Base-by-base conservation (phyloP, 2,888 invertebrate genomes). In the Leucoma salicis region DNA sequence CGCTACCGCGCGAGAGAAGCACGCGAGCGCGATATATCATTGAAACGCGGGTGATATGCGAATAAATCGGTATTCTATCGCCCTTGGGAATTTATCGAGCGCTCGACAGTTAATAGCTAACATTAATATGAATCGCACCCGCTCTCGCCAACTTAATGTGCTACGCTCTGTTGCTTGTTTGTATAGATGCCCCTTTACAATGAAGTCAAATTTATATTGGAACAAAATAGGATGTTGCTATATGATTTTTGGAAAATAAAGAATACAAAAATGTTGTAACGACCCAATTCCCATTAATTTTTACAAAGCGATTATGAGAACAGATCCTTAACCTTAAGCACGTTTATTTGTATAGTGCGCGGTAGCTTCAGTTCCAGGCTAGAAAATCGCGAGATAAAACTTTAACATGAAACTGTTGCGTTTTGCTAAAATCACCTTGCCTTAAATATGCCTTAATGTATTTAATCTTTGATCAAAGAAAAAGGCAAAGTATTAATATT, bases 51-150 rank as follows among this genome's bases (percentile, higher is more conserved):
- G 47, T 63, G 65, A 66, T 70, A 68, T 69, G 66, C 66, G 69
- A 70, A 75, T 70, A 75, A 80, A 80, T 78, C 74, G 79, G 63
- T 70, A 70, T 76, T 75, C 78, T 74, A 78, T 79, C 74, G 78
- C 77, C 66, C 59, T 45, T 16, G 53, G 67, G 70, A 65, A 60
- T 78, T 76, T 74, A 76, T 74, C 66, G 74, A 63, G 64, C 72
- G 72, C 63, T 63, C 64, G 46, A 49, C 54, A 61, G 65, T 70
- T 82, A 82, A 83, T 82, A 78, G 80, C 67, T 39, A 60, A 65
- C 75, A 81, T 82, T 81, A 80, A 80, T 82, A 81, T 75, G 63
- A 74, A 66, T 64, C 70, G 67, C 63, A 53, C 59, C 43, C 63
- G 59, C 59, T 59, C 59, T 57, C 59, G 53, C 57, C 57, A 59